phyloP scores from a whole-genome alignment of 2,113 vertebrate genomes.

The Tamias sibiricus region DNA sequence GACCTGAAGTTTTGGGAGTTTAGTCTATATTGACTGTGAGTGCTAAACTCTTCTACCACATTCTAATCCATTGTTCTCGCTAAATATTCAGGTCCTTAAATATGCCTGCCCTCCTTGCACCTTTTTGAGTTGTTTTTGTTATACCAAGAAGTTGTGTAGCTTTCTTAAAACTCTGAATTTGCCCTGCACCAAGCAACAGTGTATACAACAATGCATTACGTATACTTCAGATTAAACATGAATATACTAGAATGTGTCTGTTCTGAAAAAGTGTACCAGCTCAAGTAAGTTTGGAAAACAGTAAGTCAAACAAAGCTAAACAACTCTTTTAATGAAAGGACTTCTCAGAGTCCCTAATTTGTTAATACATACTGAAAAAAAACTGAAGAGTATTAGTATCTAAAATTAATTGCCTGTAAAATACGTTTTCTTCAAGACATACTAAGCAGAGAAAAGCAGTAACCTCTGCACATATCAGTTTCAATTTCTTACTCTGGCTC shows the following conservation, averaged over 20 bases:
- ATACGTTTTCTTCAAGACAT: constrained; percentile 44
- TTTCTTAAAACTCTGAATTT: constrained; percentile 55
- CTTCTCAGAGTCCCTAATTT: constrained; percentile 38
- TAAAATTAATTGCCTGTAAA: constrained; percentile 69
- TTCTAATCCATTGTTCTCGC: neutral
- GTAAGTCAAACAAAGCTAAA: constrained; percentile 64
- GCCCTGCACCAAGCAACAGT: constrained; percentile 28
- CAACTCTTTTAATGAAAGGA: constrained; percentile 65
- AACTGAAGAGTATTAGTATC: constrained; percentile 48
- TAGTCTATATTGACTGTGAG: neutral
- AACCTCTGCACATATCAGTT: constrained; percentile 60
- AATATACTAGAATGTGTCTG: constrained; percentile 55
- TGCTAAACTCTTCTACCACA: neutral
- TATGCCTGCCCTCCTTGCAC: neutral
- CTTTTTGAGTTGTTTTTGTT: constrained; percentile 4
- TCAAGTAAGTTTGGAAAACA: constrained; percentile 64
- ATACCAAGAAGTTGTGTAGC: neutral
- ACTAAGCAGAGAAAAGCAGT: constrained; percentile 64
- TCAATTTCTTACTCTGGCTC: constrained; percentile 71
- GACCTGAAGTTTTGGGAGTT: constrained; percentile 60
- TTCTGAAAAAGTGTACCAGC: constrained; percentile 55
- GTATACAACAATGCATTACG: constrained; percentile 12
- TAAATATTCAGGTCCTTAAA: constrained; percentile 4
- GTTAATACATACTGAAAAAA: constrained; percentile 64
- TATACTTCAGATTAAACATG: constrained; percentile 33